Conservation (phyloP, 2,797 vertebrate genomes). For the Acropternis orthonyx region DNA sequence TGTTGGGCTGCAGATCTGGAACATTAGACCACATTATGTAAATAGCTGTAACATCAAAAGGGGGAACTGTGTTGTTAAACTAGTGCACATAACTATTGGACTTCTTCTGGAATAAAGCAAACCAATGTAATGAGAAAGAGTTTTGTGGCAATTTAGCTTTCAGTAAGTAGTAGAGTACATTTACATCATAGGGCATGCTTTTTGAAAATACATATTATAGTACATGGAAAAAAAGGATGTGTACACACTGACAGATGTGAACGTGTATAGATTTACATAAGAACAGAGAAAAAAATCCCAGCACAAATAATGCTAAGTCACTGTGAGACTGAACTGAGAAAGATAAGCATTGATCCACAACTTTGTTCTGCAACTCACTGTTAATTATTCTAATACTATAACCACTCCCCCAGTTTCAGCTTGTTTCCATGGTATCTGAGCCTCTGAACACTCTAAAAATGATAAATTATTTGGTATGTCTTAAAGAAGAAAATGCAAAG, state of each 20-base stretch:
- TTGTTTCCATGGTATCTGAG: slow-evolving; percentile 38
- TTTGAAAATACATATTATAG: not conserved
- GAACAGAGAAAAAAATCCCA: not conserved
- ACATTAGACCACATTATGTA: not conserved
- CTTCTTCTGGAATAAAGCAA: not conserved
- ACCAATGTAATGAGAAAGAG: not conserved
- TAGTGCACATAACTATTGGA: not conserved
- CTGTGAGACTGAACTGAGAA: not conserved
- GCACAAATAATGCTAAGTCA: not conserved
- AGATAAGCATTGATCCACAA: not conserved
- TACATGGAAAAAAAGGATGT: not conserved
- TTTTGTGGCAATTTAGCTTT: not conserved
- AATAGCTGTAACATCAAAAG: not conserved
- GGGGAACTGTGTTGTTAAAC: not conserved
- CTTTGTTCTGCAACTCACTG: not conserved
- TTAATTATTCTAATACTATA: not conserved
- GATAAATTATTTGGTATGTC: not conserved
- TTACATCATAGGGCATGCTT: not conserved
- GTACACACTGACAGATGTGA: not conserved
- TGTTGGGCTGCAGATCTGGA: not conserved
- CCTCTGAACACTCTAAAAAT: slow-evolving; percentile 32
- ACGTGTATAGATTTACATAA: not conserved
- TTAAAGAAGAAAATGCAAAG: slow-evolving; percentile 47
- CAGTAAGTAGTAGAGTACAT: not conserved
- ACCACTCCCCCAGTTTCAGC: not conserved